Evolutionary conservation across 2,888 invertebrate species (phyloP), one percentile per base, ranked within the genome.

Genomic region (Chromoteleia sp.): DNA sequence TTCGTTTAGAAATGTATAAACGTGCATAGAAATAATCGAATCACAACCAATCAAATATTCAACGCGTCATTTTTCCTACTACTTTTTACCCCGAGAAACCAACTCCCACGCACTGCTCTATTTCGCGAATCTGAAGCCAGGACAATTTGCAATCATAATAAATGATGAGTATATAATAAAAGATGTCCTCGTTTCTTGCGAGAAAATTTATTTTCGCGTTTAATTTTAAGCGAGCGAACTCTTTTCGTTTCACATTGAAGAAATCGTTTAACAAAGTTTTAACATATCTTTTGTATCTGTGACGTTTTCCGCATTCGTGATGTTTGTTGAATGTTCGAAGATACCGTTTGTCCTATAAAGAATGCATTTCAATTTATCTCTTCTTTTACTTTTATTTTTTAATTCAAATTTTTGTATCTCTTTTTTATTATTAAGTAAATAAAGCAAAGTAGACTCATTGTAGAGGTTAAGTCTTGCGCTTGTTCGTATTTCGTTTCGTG

Each of bases 401-500:
- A 21, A 1, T n/a, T 21, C 6, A 17, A 6, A 48, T 12, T 12
- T 3, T 43, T 17, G 12, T n/a, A n/a, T n/a, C n/a, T 43, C 43
- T 43, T 8, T 2, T 1, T 43, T 43, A 25, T 45, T 30, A 43
- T 43, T 2, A 10, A 45, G 30, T 15, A 30, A 19, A 63, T 33
- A 63, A 63, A 10, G 15, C 12, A 50, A 50, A 54, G 29, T 54
- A 54, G 14, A 15, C 39, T 52, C 15, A 8, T 33, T 52, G 25
- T 25, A 25, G 8, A 8, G 21, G 43, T 45, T 43, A 54, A 2
- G 8, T 21, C 17, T 56, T n/a, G 45, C 15, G 17, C 6, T 12
- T 30, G 8, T 68, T 68, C 68, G 56, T 68, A 68, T 56, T 56
- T 56, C 19, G 19, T 70, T 70, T 56, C 29, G 7, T 58, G 36